Conservation (phyloP, 2,888 invertebrate species). For the Caenorhabditis uteleia region DNA sequence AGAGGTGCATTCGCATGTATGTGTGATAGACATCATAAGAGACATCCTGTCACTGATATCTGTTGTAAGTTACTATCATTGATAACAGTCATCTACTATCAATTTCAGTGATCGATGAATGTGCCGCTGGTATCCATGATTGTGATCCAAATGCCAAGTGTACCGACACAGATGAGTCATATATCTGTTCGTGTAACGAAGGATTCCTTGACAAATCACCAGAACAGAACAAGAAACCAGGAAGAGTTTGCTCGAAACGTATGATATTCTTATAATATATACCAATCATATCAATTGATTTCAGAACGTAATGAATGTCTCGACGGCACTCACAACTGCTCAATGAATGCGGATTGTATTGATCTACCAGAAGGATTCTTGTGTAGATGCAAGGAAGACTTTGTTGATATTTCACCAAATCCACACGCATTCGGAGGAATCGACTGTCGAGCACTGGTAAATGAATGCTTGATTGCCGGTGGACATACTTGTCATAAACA, state of each 20-base stretch:
- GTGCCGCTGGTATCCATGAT: slow-evolving; percentile 59
- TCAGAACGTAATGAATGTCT: slow-evolving; percentile 88
- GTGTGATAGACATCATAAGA: slow-evolving; percentile 51
- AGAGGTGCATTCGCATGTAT: slow-evolving; percentile 57
- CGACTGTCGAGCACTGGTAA: slow-evolving; percentile 60
- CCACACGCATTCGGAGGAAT: slow-evolving; percentile 60
- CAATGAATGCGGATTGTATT: slow-evolving; percentile 84
- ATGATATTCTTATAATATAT: slow-evolving; percentile 7
- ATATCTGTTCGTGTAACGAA: slow-evolving; percentile 61
- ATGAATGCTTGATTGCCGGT: slow-evolving; percentile 64
- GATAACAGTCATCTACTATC: too few relatives aligned
- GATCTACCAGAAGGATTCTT: slow-evolving; percentile 87
- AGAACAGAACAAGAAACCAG: slow-evolving; percentile 57
- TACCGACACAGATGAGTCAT: slow-evolving; percentile 66
- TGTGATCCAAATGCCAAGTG: slow-evolving; percentile 60
- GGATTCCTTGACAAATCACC: slow-evolving; percentile 63
- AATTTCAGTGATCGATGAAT: slow-evolving; percentile 59
- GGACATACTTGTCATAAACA: slow-evolving; percentile 64
- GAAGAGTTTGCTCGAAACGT: slow-evolving; percentile 59
- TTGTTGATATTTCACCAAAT: slow-evolving; percentile 69
- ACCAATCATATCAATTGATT: slow-evolving; percentile 40
- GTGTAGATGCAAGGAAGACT: slow-evolving; percentile 73
- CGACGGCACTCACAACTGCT: slow-evolving; percentile 84
- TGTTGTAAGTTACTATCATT: slow-evolving; percentile 46
- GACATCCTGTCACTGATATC: slow-evolving; percentile 62